Conservation (phyloP, 2,113 vertebrate genomes). For the Xiphorhynchus elegans region DNA sequence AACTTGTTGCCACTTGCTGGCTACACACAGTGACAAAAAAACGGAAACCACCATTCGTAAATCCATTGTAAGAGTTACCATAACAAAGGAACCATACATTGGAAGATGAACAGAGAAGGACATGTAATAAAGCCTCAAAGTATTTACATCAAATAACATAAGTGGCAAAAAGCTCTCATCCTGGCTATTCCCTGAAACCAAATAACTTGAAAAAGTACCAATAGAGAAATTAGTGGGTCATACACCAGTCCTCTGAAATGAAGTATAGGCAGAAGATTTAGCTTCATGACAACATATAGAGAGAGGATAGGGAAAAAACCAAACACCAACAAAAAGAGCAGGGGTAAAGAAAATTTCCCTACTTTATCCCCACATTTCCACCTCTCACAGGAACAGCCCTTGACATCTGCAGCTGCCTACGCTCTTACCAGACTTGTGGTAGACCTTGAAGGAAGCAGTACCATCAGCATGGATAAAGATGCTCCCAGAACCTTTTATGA, state of each 20-base stretch:
- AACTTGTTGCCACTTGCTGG: neutral
- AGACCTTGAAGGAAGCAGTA: slow-evolving; percentile 48
- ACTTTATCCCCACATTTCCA: neutral
- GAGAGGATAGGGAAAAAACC: accelerated
- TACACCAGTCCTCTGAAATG: neutral
- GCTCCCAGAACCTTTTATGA: slow-evolving; percentile 38
- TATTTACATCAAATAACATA: neutral
- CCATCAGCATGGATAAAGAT: slow-evolving; percentile 65
- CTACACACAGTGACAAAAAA: neutral
- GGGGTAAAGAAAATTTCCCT: neutral
- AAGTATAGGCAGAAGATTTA: neutral
- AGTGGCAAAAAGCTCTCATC: neutral
- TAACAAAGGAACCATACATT: neutral
- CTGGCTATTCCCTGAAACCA: neutral
- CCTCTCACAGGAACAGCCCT: neutral
- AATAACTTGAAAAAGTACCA: neutral
- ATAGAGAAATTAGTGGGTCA: neutral
- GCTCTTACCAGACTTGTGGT: slow-evolving; percentile 51
- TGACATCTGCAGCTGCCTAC: neutral
- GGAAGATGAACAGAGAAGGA: neutral
- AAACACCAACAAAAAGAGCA: neutral
- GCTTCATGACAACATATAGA: neutral
- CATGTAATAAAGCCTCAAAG: neutral
- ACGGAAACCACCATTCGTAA: neutral
- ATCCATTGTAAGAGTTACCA: neutral